Conservation (phyloP, 2,797 vertebrate species). For the Microchirus variegatus region DNA sequence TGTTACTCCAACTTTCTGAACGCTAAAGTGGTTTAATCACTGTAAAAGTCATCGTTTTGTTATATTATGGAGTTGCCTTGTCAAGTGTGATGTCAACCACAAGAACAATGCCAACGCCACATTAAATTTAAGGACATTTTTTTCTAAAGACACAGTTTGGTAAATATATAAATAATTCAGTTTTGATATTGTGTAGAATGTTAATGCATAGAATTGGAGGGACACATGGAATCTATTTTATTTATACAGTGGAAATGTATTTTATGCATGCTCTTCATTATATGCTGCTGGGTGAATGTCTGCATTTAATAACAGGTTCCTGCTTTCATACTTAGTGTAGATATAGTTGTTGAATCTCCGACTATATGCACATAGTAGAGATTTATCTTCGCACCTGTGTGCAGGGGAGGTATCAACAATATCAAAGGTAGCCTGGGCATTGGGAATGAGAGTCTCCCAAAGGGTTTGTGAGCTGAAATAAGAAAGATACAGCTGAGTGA, state of each 20-base stretch:
- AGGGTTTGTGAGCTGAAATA: constrained; percentile 60
- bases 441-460: constrained; percentile 52
- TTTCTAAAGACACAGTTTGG: background rate
- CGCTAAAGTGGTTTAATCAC: constrained; percentile 11
- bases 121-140: constrained; percentile 7
- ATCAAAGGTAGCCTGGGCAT: constrained; percentile 52
- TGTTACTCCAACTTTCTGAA: constrained; percentile 30
- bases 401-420: constrained; percentile 51
- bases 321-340: constrained; percentile 8
- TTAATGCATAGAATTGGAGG: constrained; percentile 31
- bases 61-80: constrained; percentile 10
- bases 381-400: constrained; percentile 42
- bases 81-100: background rate
- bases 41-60: constrained; percentile 10
- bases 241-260: constrained; percentile 20
- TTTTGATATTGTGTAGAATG: constrained; percentile 20
- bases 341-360: constrained; percentile 29
- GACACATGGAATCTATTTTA: constrained; percentile 31
- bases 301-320: constrained; percentile 18
- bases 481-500: constrained; percentile 70
- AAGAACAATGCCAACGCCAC: constrained; percentile 4
- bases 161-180: too few relatives aligned
- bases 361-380: constrained; percentile 16
- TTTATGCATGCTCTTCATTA: constrained; percentile 9
- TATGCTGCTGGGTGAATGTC: constrained; percentile 3